phyloP scores from a whole-genome alignment of 2,797 vertebrate genomes.

The Argentina silus region DNA sequence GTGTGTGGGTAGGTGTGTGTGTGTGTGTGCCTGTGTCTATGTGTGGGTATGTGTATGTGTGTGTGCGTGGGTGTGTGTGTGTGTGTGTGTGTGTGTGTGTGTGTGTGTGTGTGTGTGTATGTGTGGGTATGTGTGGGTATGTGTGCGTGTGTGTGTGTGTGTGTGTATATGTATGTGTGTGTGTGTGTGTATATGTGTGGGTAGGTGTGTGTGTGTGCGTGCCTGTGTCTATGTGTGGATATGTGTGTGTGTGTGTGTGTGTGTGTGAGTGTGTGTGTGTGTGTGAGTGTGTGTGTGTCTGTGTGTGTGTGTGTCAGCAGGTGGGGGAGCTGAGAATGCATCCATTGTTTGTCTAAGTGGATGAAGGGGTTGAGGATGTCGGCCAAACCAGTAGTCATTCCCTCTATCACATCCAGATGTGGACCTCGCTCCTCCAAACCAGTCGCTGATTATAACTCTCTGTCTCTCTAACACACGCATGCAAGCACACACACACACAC shows the following conservation, averaged over 20 bases:
- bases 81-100: constrained; percentile 16
- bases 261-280: neutral
- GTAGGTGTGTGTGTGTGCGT: neutral
- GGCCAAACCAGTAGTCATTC: constrained; percentile 34
- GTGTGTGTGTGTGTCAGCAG: constrained; percentile 3
- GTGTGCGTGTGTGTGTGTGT: constrained; percentile 19
- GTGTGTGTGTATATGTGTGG: neutral
- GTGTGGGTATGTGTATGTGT: neutral
- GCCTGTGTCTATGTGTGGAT: neutral
- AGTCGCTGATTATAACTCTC: constrained; percentile 21
- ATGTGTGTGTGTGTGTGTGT: neutral
- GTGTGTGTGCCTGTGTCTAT: neutral
- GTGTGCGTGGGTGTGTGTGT: neutral
- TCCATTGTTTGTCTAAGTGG: constrained; percentile 44
- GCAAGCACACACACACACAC: neutral
- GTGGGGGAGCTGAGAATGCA: constrained; percentile 49
- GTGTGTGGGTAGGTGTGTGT: constrained; percentile 5
- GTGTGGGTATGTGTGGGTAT: constrained; percentile 23
- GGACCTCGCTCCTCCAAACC: constrained; percentile 4
- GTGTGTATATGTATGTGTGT: constrained; percentile 45
- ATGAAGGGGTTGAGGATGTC: neutral
- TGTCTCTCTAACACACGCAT: neutral
- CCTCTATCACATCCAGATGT: constrained; percentile 60
- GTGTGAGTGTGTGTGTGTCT: neutral
- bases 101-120: neutral